phyloP scores from a whole-genome alignment of 2,797 vertebrate species.

The Crossoptilon crossoptilon region DNA sequence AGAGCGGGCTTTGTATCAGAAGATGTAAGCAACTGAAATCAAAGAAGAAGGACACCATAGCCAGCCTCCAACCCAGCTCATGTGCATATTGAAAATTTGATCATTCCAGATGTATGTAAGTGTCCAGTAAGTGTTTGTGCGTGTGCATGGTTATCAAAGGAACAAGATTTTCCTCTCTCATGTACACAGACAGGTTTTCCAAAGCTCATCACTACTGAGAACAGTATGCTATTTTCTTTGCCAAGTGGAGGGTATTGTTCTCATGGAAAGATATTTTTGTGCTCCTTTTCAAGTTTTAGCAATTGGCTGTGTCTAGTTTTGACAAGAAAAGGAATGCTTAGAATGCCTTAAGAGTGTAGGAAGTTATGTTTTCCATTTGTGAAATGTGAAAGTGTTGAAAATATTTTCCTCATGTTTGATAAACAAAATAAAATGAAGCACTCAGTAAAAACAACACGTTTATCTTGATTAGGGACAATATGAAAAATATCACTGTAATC shows the following conservation, averaged over 20 bases:
- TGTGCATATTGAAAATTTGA: background rate
- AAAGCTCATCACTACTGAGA: constrained; percentile 8
- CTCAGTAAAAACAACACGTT: background rate
- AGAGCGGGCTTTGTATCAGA: background rate
- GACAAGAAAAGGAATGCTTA: background rate
- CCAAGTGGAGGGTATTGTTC: background rate
- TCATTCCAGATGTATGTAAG: constrained; percentile 2
- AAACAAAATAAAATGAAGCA: background rate
- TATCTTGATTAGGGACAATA: background rate
- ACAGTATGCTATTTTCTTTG: background rate
- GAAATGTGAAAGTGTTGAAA: background rate
- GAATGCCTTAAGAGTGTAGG: background rate
- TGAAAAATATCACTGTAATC: background rate
- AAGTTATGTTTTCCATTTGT: background rate
- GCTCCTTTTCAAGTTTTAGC: constrained; percentile 33
- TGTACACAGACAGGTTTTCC: background rate
- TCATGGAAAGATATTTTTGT: background rate
- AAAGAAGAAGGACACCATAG: background rate
- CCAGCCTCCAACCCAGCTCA: background rate
- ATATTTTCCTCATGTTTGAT: background rate
- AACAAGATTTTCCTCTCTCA: background rate
- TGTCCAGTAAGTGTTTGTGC: background rate
- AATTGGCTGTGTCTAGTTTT: background rate
- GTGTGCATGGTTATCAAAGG: constrained; percentile 29
- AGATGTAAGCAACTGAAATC: background rate